Evolutionary conservation across 92 coral and sea anemone species (phyloP).

Genomic region (Parazoanthus swiftii): DNA sequence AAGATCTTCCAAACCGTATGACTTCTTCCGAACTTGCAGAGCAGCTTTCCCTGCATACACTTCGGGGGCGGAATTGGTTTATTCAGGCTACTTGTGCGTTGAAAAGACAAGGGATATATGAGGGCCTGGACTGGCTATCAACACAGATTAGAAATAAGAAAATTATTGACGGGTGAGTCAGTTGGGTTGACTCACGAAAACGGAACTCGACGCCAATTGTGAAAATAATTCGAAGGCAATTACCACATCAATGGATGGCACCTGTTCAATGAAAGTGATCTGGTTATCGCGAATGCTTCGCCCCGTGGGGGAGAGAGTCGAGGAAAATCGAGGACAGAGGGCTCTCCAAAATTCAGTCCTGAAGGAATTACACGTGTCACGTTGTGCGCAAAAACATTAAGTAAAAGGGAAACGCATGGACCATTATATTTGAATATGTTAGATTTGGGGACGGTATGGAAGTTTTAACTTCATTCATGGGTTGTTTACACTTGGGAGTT

Average conservation of each 20-base stretch:
- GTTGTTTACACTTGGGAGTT: neutral
- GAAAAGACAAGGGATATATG: conserved; percentile 94
- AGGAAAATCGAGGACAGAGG: neutral
- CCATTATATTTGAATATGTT: neutral
- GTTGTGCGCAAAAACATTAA: neutral
- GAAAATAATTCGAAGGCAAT: conserved; percentile 11
- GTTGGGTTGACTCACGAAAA: neutral
- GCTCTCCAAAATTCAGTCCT: neutral
- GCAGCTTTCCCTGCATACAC: conserved; percentile 76
- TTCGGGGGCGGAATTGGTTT: conserved; percentile 89
- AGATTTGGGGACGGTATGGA: neutral
- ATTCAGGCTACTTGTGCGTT: conserved; percentile 95
- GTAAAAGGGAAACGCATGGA: neutral
- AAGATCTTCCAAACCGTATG: conserved; percentile 88
- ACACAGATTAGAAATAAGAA: conserved; percentile 77
- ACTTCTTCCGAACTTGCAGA: conserved; percentile 89
- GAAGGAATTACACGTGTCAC: neutral
- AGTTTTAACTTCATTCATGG: neutral
- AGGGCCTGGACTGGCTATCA: conserved; percentile 96
- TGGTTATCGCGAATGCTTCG: neutral
- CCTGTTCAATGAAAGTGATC: conserved; percentile 2
- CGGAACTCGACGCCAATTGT: neutral
- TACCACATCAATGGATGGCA: conserved; percentile 16
- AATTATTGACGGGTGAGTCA: neutral
- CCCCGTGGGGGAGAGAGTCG: neutral